Evolutionary conservation across 2,113 vertebrate genomes (phyloP).

Genomic region (Eudyptes chrysolophus): DNA sequence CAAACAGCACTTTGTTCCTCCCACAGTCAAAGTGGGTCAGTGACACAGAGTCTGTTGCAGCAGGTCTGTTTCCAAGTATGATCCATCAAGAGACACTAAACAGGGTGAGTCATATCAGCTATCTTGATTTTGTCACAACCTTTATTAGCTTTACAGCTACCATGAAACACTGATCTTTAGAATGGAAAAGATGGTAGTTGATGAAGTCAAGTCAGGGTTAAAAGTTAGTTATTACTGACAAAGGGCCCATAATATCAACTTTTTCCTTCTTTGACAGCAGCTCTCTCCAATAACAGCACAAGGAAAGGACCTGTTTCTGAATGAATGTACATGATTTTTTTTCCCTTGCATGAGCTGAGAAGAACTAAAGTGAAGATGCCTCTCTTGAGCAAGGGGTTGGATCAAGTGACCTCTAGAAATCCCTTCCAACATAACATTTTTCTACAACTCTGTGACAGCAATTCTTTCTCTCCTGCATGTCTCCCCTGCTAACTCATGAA

Average conservation of each 20-base stretch:
- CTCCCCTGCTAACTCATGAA: neutral
- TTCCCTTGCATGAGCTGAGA: neutral
- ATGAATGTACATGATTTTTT: neutral
- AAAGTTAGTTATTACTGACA: constrained; percentile 2
- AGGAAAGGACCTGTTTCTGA: neutral
- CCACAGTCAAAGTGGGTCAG: neutral
- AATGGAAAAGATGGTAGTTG: neutral
- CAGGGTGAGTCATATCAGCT: neutral
- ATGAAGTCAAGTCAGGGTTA: neutral
- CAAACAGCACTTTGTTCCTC: neutral
- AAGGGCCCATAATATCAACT: neutral
- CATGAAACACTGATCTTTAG: neutral
- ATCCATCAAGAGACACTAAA: neutral
- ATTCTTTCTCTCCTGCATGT: neutral
- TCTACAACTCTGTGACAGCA: neutral
- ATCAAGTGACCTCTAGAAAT: neutral
- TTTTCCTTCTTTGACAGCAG: neutral
- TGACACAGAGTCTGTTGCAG: neutral
- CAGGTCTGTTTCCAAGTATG: neutral
- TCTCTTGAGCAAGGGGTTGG: neutral
- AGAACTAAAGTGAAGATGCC: neutral
- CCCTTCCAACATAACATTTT: neutral
- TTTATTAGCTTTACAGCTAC: neutral
- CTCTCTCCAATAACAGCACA: neutral
- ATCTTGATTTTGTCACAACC: neutral